Conservation (phyloP, 2,888 invertebrate species). For the Podotricha telesiphe region DNA sequence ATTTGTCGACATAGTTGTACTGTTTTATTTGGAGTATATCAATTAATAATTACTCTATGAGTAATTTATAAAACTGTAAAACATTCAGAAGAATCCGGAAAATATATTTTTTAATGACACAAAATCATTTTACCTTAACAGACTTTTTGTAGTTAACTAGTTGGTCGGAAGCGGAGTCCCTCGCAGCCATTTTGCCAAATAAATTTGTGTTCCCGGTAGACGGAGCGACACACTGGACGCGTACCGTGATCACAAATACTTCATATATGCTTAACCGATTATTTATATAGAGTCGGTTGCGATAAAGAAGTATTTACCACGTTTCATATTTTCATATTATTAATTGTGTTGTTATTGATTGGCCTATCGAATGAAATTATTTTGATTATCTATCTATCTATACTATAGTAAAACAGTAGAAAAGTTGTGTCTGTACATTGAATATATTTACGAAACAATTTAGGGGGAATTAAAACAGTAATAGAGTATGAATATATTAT, state of each 20-base stretch:
- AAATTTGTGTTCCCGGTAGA: conserved; percentile 28
- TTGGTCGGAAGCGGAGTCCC: conserved; percentile 86
- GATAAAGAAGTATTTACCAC: conserved; percentile 59
- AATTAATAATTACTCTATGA: not conserved
- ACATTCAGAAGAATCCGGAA: not conserved
- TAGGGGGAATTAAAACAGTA: not conserved
- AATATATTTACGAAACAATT: too few relatives aligned
- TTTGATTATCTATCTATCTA: not conserved
- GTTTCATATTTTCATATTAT: conserved; percentile 10
- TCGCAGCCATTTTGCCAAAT: conserved; percentile 68
- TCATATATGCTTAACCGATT: conserved; percentile 45
- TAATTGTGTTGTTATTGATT: conserved; percentile 8
- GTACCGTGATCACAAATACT: conserved; percentile 64
- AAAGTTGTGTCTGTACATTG: too few relatives aligned
- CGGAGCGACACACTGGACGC: conserved; percentile 68
- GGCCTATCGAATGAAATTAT: not conserved
- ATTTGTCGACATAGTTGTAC: too few relatives aligned
- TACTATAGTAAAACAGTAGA: too few relatives aligned
- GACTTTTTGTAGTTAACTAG: conserved; percentile 84
- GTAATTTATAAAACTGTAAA: not conserved
- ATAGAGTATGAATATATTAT: too few relatives aligned
- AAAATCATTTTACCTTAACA: conserved; percentile 76
- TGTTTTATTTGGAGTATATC: not conserved
- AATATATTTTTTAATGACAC: not conserved
- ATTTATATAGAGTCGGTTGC: conserved; percentile 65